Percentiles rank a stretch among this genome's conserved stretches.
Conservation (phyloP, 2,888 invertebrate genomes). For the Caenorhabditis angaria region DNA sequence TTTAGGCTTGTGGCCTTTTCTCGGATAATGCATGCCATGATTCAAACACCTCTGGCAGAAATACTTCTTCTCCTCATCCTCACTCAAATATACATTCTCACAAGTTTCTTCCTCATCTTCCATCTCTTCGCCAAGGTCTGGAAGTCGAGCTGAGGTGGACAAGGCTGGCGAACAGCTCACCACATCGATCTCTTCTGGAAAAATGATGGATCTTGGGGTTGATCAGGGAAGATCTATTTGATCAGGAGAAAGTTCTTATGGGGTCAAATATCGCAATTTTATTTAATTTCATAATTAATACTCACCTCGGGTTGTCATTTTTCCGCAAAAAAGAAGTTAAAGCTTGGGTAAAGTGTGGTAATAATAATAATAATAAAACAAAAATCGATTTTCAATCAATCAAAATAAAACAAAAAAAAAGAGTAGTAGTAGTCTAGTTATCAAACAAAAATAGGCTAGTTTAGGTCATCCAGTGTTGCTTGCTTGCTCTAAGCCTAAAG, state of each 20-base stretch:
- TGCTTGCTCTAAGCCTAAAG: background rate
- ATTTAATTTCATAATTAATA: too few relatives aligned
- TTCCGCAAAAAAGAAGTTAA: too few relatives aligned
- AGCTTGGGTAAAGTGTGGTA: background rate
- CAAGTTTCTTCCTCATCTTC: too few relatives aligned
- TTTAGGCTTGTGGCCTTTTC: slow-evolving; percentile 71
- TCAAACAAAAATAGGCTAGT: too few relatives aligned
- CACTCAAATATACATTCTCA: slow-evolving; percentile 6
- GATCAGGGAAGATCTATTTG: too few relatives aligned
- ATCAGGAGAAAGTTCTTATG: too few relatives aligned
- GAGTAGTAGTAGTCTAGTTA: background rate
- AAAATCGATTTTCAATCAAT: background rate
- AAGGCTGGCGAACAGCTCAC: slow-evolving; percentile 3
- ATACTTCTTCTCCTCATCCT: slow-evolving; percentile 63
- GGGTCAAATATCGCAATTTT: background rate
- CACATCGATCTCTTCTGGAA: slow-evolving; percentile 7
- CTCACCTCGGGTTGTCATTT: too few relatives aligned
- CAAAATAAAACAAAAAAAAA: too few relatives aligned
- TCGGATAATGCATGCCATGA: slow-evolving; percentile 60
- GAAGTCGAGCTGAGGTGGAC: background rate
- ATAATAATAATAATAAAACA: background rate
- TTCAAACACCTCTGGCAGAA: slow-evolving; percentile 71
- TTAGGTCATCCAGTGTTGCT: too few relatives aligned
- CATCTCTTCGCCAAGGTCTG: background rate
- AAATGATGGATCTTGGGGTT: too few relatives aligned